Percentiles rank a stretch among this genome's conserved stretches.
Evolutionary conservation across 64 coral and sea anemone genomes (phyloP).

Genomic region (Actinia tenebrosa): DNA sequence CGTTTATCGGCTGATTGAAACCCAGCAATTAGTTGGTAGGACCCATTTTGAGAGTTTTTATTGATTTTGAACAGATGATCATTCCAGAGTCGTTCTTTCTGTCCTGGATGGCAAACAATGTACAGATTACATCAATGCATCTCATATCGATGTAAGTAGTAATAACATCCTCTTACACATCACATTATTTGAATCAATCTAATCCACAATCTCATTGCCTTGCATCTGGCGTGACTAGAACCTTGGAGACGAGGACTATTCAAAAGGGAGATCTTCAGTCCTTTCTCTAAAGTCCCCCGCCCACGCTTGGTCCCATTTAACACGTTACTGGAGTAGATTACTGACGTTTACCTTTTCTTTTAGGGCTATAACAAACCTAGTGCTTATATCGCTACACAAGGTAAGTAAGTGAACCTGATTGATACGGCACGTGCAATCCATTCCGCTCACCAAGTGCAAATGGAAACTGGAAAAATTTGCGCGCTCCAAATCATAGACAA

Average conservation of each 20-base stretch:
- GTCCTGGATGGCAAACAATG: conserved; percentile 41
- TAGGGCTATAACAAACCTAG: conserved; percentile 96
- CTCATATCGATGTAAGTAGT: conserved; percentile 81
- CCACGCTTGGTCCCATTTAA: too few species aligned
- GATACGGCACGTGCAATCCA: not conserved
- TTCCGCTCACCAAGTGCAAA: not conserved
- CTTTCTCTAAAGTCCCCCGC: too few species aligned
- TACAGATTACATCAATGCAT: conserved; percentile 84
- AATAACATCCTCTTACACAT: too few species aligned
- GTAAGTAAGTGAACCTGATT: conserved; percentile 1
- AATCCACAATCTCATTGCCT: too few species aligned
- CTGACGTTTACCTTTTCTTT: not conserved
- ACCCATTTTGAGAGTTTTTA: not conserved
- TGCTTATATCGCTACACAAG: conserved; percentile 93
- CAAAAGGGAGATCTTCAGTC: too few species aligned
- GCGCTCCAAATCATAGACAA: too few species aligned
- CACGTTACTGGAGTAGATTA: not conserved
- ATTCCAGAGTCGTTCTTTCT: conserved; percentile 74
- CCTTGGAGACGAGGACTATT: too few species aligned
- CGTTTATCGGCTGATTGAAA: too few species aligned
- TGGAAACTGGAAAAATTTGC: too few species aligned
- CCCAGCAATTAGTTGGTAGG: too few species aligned
- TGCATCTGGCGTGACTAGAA: too few species aligned
- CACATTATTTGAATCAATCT: too few species aligned
- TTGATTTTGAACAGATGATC: conserved; percentile 65